Evolutionary conservation across 2,113 vertebrate species (phyloP), one percentile per base, ranked within the genome.

Genomic region (Passerina amoena): DNA sequence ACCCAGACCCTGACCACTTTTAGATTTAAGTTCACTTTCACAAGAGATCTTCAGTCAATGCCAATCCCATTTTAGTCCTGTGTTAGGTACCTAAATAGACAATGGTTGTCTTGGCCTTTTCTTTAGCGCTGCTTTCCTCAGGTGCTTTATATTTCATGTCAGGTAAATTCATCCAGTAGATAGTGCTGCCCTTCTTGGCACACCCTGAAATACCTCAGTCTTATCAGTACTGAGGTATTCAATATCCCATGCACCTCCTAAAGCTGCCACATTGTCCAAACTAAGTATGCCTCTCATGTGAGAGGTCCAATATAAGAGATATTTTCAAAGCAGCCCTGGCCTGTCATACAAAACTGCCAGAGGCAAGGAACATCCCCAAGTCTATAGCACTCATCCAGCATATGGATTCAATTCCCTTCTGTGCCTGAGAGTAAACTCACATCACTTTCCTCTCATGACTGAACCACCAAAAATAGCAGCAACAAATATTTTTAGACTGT

Each of bases 401-500:
- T 94, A 90, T 44, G 69, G 69, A 90, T 81, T 94, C 64, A 81
- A 7, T 77, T 77, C 64, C 77, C 57, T 89, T 88, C 76, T 86
- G 60, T 81, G 47, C 56, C 82, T 88, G 76, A 90, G 71, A 88
- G 82, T 82, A 88, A 95, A 90, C 80, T 95, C 84, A 88, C 64
- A 86, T 94, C 82, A 45, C 61, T 88, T 90, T 81, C 56, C 50
- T 94, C 44, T 86, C 64, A 88, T 77, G 79, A 77, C 75, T 48
- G 86, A 92, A 53, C 50, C 27, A 83, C 79, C 38, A 77, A 92
- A 71, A 96, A 86, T 92, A 96, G 85, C 53, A 45, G 45, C 14
- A 44, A 65, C n/a, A 92, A 93, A 69, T 95, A 90, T 91, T 96
- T 97, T 95, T 92, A 94, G 82, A 77, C 50, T 86, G 20, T 44